Conservation (phyloP, 1,140 invertebrate species). For the Piezodorus guildinii region DNA sequence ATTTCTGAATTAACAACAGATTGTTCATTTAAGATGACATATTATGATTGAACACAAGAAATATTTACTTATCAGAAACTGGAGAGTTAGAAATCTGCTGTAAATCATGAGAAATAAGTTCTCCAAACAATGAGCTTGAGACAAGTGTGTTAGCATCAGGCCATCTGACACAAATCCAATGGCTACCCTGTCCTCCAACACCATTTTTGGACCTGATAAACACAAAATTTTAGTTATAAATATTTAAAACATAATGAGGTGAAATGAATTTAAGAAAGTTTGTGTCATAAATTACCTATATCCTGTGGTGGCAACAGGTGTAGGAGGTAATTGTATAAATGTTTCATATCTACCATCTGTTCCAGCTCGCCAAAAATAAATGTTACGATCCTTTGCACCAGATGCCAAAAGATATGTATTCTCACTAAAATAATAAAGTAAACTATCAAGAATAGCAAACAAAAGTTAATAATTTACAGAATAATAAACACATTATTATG, state of each 20-base stretch:
- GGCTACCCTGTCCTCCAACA: constrained; percentile 26
- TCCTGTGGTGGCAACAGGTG: constrained; percentile 24
- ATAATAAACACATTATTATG: too few relatives aligned
- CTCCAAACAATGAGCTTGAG: constrained; percentile 38
- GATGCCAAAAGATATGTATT: constrained; percentile 42
- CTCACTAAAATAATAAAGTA: constrained; percentile 12
- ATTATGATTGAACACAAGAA: too few relatives aligned
- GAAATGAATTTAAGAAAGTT: not conserved
- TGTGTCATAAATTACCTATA: not conserved
- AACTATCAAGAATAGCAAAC: too few relatives aligned
- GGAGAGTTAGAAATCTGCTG: constrained; percentile 13
- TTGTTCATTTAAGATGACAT: too few relatives aligned
- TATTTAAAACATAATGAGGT: not conserved
- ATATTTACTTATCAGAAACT: too few relatives aligned
- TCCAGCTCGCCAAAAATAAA: constrained; percentile 45
- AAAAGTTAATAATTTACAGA: too few relatives aligned
- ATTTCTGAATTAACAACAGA: too few relatives aligned
- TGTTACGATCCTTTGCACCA: constrained; percentile 38
- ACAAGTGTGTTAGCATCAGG: constrained; percentile 38
- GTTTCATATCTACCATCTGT: constrained; percentile 40
- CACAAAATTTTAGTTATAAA: not conserved
- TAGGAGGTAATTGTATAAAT: constrained; percentile 31
- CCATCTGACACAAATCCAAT: constrained; percentile 45
- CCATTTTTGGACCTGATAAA: constrained; percentile 13
- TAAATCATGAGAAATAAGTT: constrained; percentile 42